A percentile compares a stretch with the other conserved stretches of the same genome.
phyloP scores from a whole-genome alignment of 2,888 invertebrate species.

The Drosophila aldrichi region DNA sequence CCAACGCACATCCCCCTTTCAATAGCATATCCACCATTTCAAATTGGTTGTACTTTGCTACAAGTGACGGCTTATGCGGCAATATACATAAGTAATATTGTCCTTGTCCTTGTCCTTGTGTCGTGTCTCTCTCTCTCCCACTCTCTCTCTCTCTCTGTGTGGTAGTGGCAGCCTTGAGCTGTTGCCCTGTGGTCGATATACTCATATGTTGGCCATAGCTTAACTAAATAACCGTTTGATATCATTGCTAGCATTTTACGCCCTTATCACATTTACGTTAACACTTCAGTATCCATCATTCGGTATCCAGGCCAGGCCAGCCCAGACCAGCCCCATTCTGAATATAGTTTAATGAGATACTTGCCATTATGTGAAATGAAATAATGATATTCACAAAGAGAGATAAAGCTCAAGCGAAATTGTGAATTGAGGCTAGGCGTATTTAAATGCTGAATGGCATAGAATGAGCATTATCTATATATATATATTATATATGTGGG shows the following conservation, averaged over 20 bases:
- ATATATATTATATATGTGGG: neutral
- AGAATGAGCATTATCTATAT: neutral
- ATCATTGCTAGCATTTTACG: constrained; percentile 72
- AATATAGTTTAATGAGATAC: constrained; percentile 47
- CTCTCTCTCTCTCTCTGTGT: neutral
- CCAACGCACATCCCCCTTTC: neutral
- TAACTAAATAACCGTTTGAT: constrained; percentile 79
- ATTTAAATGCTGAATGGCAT: constrained; percentile 4
- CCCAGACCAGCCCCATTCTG: constrained; percentile 1
- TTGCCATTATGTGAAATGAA: constrained; percentile 34
- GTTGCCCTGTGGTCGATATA: constrained; percentile 24
- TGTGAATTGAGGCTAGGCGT: constrained; percentile 4
- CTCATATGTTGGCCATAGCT: constrained; percentile 60
- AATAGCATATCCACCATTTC: constrained; percentile 38
- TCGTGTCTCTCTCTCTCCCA: neutral
- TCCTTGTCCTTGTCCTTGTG: constrained; percentile 52
- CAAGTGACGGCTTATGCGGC: constrained; percentile 79
- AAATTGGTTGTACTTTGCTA: constrained; percentile 78
- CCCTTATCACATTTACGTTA: constrained; percentile 70
- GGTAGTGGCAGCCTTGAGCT: constrained; percentile 23
- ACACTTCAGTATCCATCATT: constrained; percentile 64
- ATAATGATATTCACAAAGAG: constrained; percentile 18
- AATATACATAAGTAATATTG: constrained; percentile 80
- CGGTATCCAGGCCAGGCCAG: constrained; percentile 2
- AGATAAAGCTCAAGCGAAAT: constrained; percentile 17